Percentiles rank a stretch among this genome's conserved stretches.
phyloP scores from a whole-genome alignment of 2,113 vertebrate genomes.

The Butorides virescens region DNA sequence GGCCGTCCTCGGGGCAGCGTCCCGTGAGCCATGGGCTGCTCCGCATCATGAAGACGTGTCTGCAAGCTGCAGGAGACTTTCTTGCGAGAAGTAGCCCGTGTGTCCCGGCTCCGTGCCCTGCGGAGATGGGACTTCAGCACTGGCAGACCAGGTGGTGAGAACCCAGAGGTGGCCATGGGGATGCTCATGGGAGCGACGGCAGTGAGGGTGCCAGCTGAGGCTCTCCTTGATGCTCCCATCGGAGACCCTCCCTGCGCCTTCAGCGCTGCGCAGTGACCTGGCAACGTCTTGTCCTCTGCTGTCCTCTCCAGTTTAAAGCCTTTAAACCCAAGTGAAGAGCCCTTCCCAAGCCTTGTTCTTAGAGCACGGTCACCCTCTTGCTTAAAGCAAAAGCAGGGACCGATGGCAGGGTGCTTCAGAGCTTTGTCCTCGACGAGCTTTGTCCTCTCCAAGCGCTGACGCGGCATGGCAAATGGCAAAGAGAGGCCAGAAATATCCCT shows the following conservation, averaged over 20 bases:
- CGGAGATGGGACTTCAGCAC: not conserved
- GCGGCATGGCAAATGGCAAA: rapidly evolving
- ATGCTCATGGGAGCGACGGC: too few relatives aligned
- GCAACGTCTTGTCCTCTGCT: not conserved
- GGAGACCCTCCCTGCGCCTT: rapidly evolving
- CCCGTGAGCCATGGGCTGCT: rapidly evolving
- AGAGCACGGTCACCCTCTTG: not conserved
- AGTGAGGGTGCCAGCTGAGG: not conserved
- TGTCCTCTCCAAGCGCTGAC: not conserved
- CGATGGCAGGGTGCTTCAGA: not conserved
- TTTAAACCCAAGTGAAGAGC: not conserved
- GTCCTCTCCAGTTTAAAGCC: not conserved
- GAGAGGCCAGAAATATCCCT: not conserved
- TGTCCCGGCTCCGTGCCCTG: not conserved
- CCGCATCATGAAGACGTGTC: rapidly evolving
- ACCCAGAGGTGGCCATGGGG: not conserved
- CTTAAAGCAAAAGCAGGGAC: not conserved
- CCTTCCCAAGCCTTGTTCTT: not conserved
- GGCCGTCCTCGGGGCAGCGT: not conserved
- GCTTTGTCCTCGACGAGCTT: not conserved
- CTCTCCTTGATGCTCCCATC: not conserved
- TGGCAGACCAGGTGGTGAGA: not conserved
- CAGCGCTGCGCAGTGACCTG: not conserved
- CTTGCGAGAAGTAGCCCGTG: rapidly evolving
- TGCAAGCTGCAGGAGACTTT: not conserved